Conservation (phyloP, 2,888 invertebrate species). For the Brachyopa scutellaris region DNA sequence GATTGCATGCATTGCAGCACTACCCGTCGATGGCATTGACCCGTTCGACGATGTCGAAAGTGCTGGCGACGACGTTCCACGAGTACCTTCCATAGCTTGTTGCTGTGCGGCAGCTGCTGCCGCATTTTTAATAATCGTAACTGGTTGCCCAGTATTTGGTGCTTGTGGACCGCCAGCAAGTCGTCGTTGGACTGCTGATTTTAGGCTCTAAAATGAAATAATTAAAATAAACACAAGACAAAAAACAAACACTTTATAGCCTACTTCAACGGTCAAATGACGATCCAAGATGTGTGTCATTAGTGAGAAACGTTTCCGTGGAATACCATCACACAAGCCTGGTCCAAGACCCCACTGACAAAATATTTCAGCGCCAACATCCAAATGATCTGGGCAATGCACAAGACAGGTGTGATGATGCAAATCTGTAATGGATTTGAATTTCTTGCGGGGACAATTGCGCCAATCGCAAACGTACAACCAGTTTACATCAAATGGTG, state of each 20-base stretch:
- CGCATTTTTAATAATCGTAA: slow-evolving; percentile 80
- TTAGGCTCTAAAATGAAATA: slow-evolving; percentile 74
- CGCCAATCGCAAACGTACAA: slow-evolving; percentile 96
- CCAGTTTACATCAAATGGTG: slow-evolving; percentile 79
- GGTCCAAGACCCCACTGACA: slow-evolving; percentile 91
- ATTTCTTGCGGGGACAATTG: slow-evolving; percentile 91
- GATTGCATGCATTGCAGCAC: slow-evolving; percentile 98
- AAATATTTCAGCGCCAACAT: slow-evolving; percentile 87
- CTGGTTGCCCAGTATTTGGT: slow-evolving; percentile 76
- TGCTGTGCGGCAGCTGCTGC: slow-evolving; percentile 75
- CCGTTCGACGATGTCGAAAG: slow-evolving; percentile 76
- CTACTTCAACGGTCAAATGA: slow-evolving; percentile 93
- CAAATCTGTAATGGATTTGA: slow-evolving; percentile 89
- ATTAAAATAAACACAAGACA: neutral
- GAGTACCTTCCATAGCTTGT: slow-evolving; percentile 72
- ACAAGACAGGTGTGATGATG: slow-evolving; percentile 93
- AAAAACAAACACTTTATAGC: slow-evolving; percentile 47
- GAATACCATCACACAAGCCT: slow-evolving; percentile 92
- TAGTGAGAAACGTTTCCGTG: slow-evolving; percentile 94
- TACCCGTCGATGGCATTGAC: slow-evolving; percentile 81
- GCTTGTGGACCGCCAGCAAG: slow-evolving; percentile 78
- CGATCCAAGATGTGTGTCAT: slow-evolving; percentile 98
- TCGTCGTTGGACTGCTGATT: slow-evolving; percentile 78
- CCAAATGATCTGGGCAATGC: slow-evolving; percentile 89
- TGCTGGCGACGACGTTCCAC: slow-evolving; percentile 75